phyloP scores from a whole-genome alignment of 2,888 invertebrate genomes.

The Tupiocoris notatus region DNA sequence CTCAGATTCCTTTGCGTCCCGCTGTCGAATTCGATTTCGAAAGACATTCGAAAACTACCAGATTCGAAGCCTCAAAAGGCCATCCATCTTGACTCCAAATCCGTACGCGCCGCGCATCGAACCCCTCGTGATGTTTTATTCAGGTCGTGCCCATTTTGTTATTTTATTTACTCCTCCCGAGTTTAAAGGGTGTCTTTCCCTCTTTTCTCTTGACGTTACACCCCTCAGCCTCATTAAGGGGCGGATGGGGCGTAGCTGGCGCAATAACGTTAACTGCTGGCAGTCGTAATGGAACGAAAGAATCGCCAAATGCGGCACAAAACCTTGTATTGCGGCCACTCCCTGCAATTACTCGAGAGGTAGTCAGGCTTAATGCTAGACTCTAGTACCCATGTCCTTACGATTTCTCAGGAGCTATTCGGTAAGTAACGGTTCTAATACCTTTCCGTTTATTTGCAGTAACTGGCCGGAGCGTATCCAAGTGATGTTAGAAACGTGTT shows the following conservation, averaged over 20 bases:
- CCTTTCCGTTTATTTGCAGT: background rate
- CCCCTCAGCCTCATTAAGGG: constrained; percentile 12
- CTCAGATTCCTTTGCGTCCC: too few relatives aligned
- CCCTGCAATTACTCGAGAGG: constrained; percentile 14
- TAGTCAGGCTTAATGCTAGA: background rate
- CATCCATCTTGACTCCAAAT: too few relatives aligned
- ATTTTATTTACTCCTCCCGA: constrained; percentile 13
- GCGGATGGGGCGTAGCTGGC: background rate
- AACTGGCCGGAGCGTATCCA: background rate
- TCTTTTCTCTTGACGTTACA: constrained; percentile 6
- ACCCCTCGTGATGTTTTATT: constrained; percentile 35
- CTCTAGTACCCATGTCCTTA: background rate
- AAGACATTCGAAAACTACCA: too few relatives aligned
- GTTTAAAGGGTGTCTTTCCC: constrained; percentile 14
- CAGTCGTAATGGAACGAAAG: constrained; percentile 12
- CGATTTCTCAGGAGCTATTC: background rate
- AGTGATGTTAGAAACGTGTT: too few relatives aligned
- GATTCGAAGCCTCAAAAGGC: too few relatives aligned
- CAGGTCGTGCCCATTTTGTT: constrained; percentile 13
- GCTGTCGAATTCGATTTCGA: too few relatives aligned
- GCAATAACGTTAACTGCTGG: constrained; percentile 35
- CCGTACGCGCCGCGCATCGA: too few relatives aligned
- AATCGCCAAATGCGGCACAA: constrained; percentile 36
- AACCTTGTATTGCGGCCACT: constrained; percentile 7
- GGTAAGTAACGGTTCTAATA: background rate